Percentiles rank a stretch among this genome's conserved stretches.
Conservation (phyloP, 2,888 invertebrate species). For the Eudemis profundana region DNA sequence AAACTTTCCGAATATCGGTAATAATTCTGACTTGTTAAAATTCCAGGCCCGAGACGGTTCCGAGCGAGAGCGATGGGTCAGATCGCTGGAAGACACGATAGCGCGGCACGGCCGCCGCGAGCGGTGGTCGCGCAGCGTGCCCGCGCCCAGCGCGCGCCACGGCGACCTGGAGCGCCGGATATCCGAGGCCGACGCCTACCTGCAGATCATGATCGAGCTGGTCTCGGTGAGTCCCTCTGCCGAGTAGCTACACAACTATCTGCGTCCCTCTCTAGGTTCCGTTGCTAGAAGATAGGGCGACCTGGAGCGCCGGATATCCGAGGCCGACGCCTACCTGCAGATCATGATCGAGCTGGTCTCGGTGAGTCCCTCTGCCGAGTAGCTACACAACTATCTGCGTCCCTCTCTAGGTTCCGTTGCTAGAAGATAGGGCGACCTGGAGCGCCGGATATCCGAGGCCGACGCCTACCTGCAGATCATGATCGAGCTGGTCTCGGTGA, state of each 20-base stretch:
- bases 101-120: constrained; percentile 88
- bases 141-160: constrained; percentile 71
- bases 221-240: constrained; percentile 87
- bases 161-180: constrained; percentile 94
- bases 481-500: constrained; percentile 95
- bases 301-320: too few relatives aligned
- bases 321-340: too few relatives aligned
- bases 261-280: neutral
- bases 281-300: constrained; percentile 97
- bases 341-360: too few relatives aligned
- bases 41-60: constrained; percentile 97
- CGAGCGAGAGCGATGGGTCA: constrained; percentile 98
- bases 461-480: constrained; percentile 98
- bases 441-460: constrained; percentile 96
- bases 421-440: constrained; percentile 93
- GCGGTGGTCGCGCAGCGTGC: constrained; percentile 78
- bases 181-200: constrained; percentile 97
- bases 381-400: too few relatives aligned
- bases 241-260: too few relatives aligned
- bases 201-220: constrained; percentile 98
- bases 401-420: too few relatives aligned
- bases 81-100: constrained; percentile 97
- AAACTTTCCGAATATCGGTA: neutral
- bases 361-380: too few relatives aligned
- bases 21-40: constrained; percentile 58